Evolutionary conservation across 2,797 vertebrate species (phyloP).

Genomic region (Halcyon chelicuti): DNA sequence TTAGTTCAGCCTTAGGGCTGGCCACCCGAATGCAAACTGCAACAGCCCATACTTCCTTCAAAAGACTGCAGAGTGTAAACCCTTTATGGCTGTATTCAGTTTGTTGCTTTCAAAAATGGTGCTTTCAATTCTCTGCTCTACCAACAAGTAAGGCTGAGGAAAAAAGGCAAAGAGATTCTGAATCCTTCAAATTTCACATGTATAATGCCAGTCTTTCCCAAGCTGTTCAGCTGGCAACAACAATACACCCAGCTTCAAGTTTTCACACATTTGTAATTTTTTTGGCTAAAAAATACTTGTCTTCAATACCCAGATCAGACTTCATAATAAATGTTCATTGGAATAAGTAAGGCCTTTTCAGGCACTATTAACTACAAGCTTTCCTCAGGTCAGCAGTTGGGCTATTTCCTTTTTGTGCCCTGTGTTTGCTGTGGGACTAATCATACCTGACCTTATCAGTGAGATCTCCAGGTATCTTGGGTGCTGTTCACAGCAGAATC

Average conservation of each 20-base stretch:
- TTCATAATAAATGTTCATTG: neutral
- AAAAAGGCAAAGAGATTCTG: neutral
- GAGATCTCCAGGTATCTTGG: fast-evolving
- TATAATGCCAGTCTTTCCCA: fast-evolving
- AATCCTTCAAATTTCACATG: neutral
- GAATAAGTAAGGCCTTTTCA: neutral
- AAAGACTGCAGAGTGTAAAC: neutral
- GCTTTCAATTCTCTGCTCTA: neutral
- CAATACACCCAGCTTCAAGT: neutral
- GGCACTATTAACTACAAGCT: neutral
- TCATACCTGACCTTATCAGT: neutral
- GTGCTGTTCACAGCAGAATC: neutral
- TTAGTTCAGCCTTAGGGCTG: neutral
- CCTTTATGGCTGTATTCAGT: neutral
- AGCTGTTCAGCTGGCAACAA: neutral
- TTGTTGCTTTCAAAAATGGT: neutral
- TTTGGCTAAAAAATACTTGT: neutral
- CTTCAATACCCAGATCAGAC: neutral
- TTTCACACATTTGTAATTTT: neutral
- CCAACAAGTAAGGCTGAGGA: neutral
- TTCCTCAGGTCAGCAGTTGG: neutral
- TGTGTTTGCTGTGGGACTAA: neutral
- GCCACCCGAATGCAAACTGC: neutral
- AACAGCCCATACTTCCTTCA: neutral
- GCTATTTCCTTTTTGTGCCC: neutral